A percentile compares a stretch with the other conserved stretches of the same genome.
Evolutionary conservation across 2,113 vertebrate genomes (phyloP).

Genomic region (Regulus satrapa): DNA sequence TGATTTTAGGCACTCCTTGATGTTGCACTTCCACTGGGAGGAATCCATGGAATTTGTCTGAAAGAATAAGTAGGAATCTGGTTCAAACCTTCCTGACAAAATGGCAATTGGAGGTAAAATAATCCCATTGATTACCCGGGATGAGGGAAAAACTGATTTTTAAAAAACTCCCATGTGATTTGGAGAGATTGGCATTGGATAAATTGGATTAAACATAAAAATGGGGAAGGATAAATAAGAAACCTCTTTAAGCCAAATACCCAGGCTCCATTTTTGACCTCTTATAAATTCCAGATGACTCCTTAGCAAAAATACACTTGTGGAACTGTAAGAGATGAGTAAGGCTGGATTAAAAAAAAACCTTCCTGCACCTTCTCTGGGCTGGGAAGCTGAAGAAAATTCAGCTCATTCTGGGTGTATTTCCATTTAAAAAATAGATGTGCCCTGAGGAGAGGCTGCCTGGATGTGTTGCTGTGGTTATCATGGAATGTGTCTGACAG

Average conservation of each 20-base stretch:
- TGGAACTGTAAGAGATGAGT: not conserved
- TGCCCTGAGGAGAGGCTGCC: not conserved
- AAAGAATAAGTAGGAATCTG: not conserved
- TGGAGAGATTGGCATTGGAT: not conserved
- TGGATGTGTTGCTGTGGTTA: not conserved
- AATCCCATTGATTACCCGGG: not conserved
- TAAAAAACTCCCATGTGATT: not conserved
- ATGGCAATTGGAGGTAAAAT: not conserved
- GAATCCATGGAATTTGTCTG: not conserved
- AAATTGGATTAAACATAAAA: not conserved
- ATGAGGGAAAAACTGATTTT: not conserved
- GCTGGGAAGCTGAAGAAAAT: not conserved
- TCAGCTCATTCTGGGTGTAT: not conserved
- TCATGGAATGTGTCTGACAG: not conserved
- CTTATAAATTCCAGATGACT: not conserved
- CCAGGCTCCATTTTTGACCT: not conserved
- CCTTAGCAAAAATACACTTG: not conserved
- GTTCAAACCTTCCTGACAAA: not conserved
- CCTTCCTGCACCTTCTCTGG: not conserved
- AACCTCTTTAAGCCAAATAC: not conserved
- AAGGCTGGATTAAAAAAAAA: not conserved
- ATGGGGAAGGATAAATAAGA: not conserved
- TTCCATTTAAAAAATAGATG: not conserved
- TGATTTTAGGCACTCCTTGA: not conserved
- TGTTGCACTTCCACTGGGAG: not conserved